These are phyloP conservation scores for Drosophila sordidapex DNA, from an alignment of 2,888 invertebrate species.

Conservation along the genomic window DNA sequence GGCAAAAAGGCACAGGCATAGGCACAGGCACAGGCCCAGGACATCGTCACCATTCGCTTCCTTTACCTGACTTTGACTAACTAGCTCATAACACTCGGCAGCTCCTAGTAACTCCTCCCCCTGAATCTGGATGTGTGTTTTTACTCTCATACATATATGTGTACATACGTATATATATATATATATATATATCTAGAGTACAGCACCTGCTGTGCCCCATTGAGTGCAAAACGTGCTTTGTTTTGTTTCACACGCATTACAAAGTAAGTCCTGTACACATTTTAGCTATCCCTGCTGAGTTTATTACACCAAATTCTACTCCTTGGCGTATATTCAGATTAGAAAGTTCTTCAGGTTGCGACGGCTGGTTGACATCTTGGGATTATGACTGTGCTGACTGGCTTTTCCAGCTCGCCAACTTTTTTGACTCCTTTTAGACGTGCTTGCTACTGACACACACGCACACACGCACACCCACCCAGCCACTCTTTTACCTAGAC, in stretches of 20 bases:
- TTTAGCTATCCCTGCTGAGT: slow-evolving; percentile 38
- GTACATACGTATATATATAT: not conserved
- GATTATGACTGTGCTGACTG: slow-evolving; percentile 39
- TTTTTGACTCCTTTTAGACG: slow-evolving; percentile 8
- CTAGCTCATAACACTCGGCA: slow-evolving; percentile 63
- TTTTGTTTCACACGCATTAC: slow-evolving; percentile 64
- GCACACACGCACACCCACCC: not conserved
- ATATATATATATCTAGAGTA: slow-evolving; percentile 15
- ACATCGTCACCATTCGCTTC: slow-evolving; percentile 9
- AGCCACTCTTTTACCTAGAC: not conserved
- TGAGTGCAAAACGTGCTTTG: slow-evolving; percentile 72
- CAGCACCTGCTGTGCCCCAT: slow-evolving; percentile 63
- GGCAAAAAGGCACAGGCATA: not conserved
- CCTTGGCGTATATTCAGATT: slow-evolving; percentile 52
- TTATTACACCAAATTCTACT: slow-evolving; percentile 52
- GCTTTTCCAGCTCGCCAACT: slow-evolving; percentile 16
- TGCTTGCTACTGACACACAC: not conserved
- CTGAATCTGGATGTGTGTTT: not conserved
- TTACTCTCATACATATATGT: not conserved
- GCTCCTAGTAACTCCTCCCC: slow-evolving; percentile 18
- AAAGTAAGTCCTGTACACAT: slow-evolving; percentile 59
- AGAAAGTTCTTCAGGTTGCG: slow-evolving; percentile 54
- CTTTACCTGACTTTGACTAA: slow-evolving; percentile 62
- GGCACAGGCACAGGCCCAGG: not conserved
- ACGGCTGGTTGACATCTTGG: slow-evolving; percentile 52